phyloP scores from a whole-genome alignment of 1,140 invertebrate genomes.

The Tetragnatha versicolor region DNA sequence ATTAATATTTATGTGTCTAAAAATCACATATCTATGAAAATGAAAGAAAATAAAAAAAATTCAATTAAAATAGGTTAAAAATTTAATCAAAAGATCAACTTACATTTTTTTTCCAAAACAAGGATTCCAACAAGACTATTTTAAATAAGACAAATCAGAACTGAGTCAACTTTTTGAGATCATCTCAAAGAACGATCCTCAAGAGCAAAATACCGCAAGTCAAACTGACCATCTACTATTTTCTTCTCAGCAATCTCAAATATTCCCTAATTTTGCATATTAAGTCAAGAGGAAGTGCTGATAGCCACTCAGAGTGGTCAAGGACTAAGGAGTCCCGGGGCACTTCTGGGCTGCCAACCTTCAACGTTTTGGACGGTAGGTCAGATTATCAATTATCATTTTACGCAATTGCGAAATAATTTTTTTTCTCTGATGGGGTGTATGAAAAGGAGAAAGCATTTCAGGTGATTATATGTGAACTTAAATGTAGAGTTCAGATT shows the following conservation, averaged over 20 bases:
- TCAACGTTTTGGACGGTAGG: conserved; percentile 27
- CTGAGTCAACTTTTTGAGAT: too few species aligned
- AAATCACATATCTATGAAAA: too few species aligned
- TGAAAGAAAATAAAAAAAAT: too few species aligned
- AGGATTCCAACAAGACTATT: too few species aligned
- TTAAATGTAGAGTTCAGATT: too few species aligned
- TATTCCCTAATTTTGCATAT: conserved; percentile 12
- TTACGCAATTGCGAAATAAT: conserved; percentile 34
- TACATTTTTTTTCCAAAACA: too few species aligned
- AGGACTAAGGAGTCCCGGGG: conserved; percentile 23
- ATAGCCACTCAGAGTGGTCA: not conserved
- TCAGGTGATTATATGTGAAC: too few species aligned
- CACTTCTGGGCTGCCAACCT: conserved; percentile 28
- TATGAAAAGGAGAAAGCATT: not conserved
- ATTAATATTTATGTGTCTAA: too few species aligned
- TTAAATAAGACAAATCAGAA: too few species aligned
- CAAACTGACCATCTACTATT: conserved; percentile 29
- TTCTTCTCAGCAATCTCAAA: not conserved
- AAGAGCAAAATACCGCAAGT: conserved; percentile 18
- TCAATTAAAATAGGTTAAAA: too few species aligned
- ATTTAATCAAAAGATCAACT: too few species aligned
- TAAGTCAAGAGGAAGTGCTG: conserved; percentile 30
- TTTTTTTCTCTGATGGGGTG: not conserved
- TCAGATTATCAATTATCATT: conserved; percentile 26
- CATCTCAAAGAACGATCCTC: too few species aligned